Conservation (phyloP, 2,797 vertebrate genomes). For the Diceros bicornis region DNA sequence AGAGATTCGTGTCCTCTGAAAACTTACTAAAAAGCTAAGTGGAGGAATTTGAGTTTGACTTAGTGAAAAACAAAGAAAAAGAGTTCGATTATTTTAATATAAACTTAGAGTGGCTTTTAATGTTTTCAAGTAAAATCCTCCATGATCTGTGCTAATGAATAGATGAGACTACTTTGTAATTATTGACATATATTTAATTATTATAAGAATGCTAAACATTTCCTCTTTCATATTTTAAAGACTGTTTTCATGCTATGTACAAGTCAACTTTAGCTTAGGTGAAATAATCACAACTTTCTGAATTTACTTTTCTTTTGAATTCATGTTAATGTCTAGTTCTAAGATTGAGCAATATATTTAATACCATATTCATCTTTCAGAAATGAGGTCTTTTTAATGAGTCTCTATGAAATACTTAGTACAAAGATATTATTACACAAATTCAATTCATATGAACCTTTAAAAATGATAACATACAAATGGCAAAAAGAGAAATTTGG, state of each 20-base stretch:
- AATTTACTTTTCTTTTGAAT: slow-evolving; percentile 53
- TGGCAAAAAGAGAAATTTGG: not conserved
- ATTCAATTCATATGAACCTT: not conserved
- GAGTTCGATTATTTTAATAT: not conserved
- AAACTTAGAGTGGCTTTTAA: slow-evolving; percentile 29
- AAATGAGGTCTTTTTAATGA: slow-evolving; percentile 31
- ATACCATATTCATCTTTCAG: slow-evolving; percentile 41
- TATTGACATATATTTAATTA: not conserved
- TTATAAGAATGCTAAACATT: slow-evolving; percentile 18
- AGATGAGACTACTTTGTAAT: not conserved
- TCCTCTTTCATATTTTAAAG: slow-evolving; percentile 14
- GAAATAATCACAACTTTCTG: slow-evolving; percentile 36
- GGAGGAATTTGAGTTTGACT: not conserved
- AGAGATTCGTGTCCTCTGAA: not conserved
- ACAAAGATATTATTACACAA: slow-evolving; percentile 17
- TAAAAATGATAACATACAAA: not conserved
- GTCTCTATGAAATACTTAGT: not conserved
- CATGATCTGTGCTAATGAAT: not conserved
- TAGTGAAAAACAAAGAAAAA: not conserved
- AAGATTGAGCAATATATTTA: slow-evolving; percentile 45
- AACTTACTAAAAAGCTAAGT: not conserved
- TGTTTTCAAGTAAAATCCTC: slow-evolving; percentile 1
- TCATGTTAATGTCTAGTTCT: not conserved
- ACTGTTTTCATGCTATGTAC: slow-evolving; percentile 32
- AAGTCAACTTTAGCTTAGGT: slow-evolving; percentile 47